phyloP scores from a whole-genome alignment of 2,113 vertebrate genomes.

The pig (Sus scrofa) region DNA sequence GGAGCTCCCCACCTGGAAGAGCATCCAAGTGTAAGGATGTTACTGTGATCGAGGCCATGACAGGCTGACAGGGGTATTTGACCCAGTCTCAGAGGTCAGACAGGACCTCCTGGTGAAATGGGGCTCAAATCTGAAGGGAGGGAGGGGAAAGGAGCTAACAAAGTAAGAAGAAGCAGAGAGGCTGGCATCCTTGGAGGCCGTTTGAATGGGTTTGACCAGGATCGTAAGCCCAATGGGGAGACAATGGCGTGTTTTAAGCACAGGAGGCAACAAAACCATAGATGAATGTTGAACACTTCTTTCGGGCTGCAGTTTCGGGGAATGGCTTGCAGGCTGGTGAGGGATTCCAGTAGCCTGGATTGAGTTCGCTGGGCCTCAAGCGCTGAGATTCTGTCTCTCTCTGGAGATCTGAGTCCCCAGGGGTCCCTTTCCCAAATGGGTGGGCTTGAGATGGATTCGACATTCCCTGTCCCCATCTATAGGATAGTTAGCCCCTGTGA shows the following conservation, averaged over 20 bases:
- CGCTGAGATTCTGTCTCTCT: not conserved
- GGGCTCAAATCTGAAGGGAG: not conserved
- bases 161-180: not conserved
- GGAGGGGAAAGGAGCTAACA: not conserved
- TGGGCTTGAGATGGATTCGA: not conserved
- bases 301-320: not conserved
- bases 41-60: accelerated
- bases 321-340: accelerated
- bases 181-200: not conserved
- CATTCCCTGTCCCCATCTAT: too few relatives aligned
- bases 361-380: not conserved
- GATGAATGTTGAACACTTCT: not conserved
- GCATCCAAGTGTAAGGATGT: accelerated
- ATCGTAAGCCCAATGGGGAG: not conserved
- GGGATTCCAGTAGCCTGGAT: accelerated
- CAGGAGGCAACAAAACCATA: accelerated
- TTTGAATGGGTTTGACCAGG: not conserved
- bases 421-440: accelerated
- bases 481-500: not conserved
- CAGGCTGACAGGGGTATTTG: not conserved
- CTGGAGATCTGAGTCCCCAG: not conserved
- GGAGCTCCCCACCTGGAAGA: not conserved
- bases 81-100: not conserved
- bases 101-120: not conserved
- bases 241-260: not conserved